These are phyloP conservation scores for Catostomus latipinnis DNA, from an alignment of 2,797 vertebrate species.

Conservation along the genomic window DNA sequence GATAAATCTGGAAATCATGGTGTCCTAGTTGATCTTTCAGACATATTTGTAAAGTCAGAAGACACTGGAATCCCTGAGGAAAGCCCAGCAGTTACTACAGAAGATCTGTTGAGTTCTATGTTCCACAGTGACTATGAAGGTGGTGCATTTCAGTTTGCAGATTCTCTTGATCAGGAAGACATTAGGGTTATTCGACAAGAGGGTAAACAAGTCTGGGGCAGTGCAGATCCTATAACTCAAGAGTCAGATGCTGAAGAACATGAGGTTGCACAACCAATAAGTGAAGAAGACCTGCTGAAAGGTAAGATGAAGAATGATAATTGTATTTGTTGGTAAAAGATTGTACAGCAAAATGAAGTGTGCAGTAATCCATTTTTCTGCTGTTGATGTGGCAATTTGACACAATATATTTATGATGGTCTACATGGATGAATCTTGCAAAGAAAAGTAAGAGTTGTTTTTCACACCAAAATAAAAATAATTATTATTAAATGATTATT, in stretches of 20 bases:
- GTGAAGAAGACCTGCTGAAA: conserved; percentile 5
- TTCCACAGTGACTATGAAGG: conserved; percentile 15
- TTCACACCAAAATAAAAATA: too few species aligned
- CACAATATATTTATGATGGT: neutral
- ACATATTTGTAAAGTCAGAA: neutral
- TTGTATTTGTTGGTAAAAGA: neutral
- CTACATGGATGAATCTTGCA: neutral
- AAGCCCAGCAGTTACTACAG: conserved; percentile 16
- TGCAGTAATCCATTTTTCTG: neutral
- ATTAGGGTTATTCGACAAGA: neutral
- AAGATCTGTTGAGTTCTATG: conserved; percentile 13
- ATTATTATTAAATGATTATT: too few species aligned
- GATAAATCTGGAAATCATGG: conserved; percentile 6
- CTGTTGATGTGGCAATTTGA: neutral
- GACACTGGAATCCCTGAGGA: neutral
- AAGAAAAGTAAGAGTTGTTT: too few species aligned
- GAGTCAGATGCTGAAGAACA: neutral
- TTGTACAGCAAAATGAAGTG: neutral
- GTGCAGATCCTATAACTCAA: neutral
- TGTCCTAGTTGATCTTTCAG: neutral
- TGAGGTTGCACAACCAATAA: neutral
- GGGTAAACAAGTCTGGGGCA: neutral
- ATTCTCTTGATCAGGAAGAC: conserved; percentile 1
- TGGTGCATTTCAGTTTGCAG: conserved; percentile 5
- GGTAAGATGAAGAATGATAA: conserved; percentile 38